Evolutionary conservation across 2,888 invertebrate species (phyloP).

Genomic region (Drosophila maculinotata): DNA sequence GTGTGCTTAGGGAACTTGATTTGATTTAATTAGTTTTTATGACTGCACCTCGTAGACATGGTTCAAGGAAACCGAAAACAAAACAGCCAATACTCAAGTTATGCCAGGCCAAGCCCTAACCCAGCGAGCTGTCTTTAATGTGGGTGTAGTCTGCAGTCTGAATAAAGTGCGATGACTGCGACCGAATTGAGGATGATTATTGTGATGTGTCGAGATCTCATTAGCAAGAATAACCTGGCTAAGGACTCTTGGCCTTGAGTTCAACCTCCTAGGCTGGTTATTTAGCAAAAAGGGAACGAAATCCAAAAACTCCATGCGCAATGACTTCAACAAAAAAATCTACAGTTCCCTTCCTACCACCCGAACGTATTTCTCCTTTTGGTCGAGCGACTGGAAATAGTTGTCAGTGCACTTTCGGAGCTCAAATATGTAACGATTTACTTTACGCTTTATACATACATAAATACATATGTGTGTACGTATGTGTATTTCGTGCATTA

Average conservation of each 20-base stretch:
- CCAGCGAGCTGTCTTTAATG: constrained; percentile 20
- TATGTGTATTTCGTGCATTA: constrained; percentile 49
- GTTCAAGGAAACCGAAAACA: constrained; percentile 69
- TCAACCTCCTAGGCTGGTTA: constrained; percentile 52
- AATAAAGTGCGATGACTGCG: constrained; percentile 29
- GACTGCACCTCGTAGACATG: constrained; percentile 51
- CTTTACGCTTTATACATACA: constrained; percentile 47
- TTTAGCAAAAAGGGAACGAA: constrained; percentile 48
- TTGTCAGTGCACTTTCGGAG: constrained; percentile 77
- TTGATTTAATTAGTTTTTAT: constrained; percentile 72
- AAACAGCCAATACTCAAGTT: constrained; percentile 26
- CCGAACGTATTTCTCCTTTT: constrained; percentile 22
- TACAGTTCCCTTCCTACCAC: constrained; percentile 14
- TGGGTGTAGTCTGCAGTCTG: constrained; percentile 45
- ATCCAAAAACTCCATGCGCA: constrained; percentile 10
- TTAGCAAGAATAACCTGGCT: constrained; percentile 62
- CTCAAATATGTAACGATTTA: constrained; percentile 71
- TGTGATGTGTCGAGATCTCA: constrained; percentile 38
- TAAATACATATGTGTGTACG: constrained; percentile 6
- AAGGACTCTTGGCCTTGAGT: constrained; percentile 62
- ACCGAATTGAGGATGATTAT: constrained; percentile 13
- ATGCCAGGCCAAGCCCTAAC: constrained; percentile 57
- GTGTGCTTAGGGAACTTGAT: constrained; percentile 67
- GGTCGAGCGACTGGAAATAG: constrained; percentile 60
- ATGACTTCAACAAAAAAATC: constrained; percentile 10